Evolutionary conservation across 2,113 vertebrate genomes (phyloP).

Genomic region (Ascaphus truei): DNA sequence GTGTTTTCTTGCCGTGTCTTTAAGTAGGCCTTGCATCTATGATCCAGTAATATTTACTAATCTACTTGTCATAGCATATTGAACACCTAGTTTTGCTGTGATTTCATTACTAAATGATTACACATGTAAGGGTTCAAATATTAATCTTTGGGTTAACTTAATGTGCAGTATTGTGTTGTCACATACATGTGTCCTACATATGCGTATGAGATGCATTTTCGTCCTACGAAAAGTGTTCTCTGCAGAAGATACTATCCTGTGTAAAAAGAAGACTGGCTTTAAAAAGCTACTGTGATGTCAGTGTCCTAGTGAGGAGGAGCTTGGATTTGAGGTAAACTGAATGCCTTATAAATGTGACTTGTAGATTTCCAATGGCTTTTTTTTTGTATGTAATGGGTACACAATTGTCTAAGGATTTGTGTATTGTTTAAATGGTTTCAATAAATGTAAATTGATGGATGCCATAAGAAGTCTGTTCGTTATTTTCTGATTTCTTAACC

Average conservation of each 20-base stretch:
- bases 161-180: conserved; percentile 58
- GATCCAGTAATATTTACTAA: too few species aligned
- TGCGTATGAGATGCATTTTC: conserved; percentile 79
- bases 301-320: conserved; percentile 86
- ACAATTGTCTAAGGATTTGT: conserved; percentile 63
- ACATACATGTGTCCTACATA: conserved; percentile 65
- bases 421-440: conserved; percentile 60
- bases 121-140: too few species aligned
- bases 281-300: conserved; percentile 78
- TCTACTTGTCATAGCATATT: too few species aligned
- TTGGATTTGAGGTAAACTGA: conserved; percentile 91
- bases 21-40: too few species aligned
- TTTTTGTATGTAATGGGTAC: conserved; percentile 65
- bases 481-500: neutral
- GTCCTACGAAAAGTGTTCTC: conserved; percentile 83
- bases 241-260: conserved; percentile 81
- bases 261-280: conserved; percentile 83
- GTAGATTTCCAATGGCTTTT: conserved; percentile 63
- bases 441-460: conserved; percentile 69
- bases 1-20: too few species aligned
- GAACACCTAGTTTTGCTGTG: too few species aligned
- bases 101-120: too few species aligned
- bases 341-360: conserved; percentile 72
- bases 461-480: conserved; percentile 36
- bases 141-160: too few species aligned